A percentile compares a stretch with the other conserved stretches of the same genome.
These are phyloP conservation scores for Dasypolia templi DNA, from an alignment of 2,888 invertebrate genomes.

Conservation along the genomic window DNA sequence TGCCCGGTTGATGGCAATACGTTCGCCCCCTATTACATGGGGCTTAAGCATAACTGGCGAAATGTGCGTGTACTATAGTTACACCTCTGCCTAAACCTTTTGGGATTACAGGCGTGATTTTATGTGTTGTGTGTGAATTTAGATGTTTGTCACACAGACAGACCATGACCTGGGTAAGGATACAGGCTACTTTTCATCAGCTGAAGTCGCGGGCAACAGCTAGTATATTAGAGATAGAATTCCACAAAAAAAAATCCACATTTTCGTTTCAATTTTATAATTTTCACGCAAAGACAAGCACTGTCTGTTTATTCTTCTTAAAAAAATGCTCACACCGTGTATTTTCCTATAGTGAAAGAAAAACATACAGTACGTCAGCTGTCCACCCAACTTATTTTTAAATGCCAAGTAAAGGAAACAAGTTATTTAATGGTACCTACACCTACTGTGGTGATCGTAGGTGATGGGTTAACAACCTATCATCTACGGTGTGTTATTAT, in stretches of 20 bases:
- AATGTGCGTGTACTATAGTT: too few relatives aligned
- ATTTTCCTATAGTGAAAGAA: slow-evolving; percentile 46
- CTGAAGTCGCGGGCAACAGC: too few relatives aligned
- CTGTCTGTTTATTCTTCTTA: slow-evolving; percentile 1
- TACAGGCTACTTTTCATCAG: too few relatives aligned
- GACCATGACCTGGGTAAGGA: too few relatives aligned
- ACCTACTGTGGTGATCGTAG: slow-evolving; percentile 18
- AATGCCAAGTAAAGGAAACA: slow-evolving; percentile 59
- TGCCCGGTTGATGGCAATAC: too few relatives aligned
- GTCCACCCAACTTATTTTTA: slow-evolving; percentile 52
- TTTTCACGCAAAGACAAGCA: neutral
- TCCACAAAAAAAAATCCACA: neutral
- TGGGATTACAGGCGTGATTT: too few relatives aligned
- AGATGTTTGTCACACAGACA: too few relatives aligned
- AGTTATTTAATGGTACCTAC: slow-evolving; percentile 45
- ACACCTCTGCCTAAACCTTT: too few relatives aligned
- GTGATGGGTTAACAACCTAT: slow-evolving; percentile 45
- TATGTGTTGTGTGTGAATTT: too few relatives aligned
- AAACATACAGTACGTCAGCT: slow-evolving; percentile 48
- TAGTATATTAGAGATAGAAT: too few relatives aligned
- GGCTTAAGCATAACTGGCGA: too few relatives aligned
- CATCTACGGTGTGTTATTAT: slow-evolving; percentile 32
- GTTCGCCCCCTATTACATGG: too few relatives aligned
- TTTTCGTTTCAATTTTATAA: neutral
- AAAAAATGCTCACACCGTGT: neutral